A percentile compares a stretch with the other conserved stretches of the same genome.
phyloP scores from a whole-genome alignment of 1,140 invertebrate species.

The Drosophila gunungcola region DNA sequence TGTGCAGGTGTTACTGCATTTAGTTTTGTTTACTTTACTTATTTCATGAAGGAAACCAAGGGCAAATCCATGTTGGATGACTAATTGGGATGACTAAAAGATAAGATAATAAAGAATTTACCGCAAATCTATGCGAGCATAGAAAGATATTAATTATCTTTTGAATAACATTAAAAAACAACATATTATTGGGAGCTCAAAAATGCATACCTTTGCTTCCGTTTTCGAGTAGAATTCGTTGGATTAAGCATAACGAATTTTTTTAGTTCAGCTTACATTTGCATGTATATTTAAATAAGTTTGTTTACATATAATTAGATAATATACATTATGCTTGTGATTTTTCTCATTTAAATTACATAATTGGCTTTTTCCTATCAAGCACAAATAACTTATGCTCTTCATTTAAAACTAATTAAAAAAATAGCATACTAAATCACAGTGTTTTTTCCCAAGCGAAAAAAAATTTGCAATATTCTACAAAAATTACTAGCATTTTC shows the following conservation, averaged over 20 bases:
- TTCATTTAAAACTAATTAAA: slow-evolving; percentile 80
- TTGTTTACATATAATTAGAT: slow-evolving; percentile 78
- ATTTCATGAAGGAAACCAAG: slow-evolving; percentile 76
- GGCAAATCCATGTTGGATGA: slow-evolving; percentile 77
- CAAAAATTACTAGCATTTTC: slow-evolving; percentile 63
- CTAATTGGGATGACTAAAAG: slow-evolving; percentile 7
- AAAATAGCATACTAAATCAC: slow-evolving; percentile 84
- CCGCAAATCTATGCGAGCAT: too few species aligned
- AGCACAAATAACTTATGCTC: slow-evolving; percentile 32
- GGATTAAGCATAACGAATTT: too few species aligned
- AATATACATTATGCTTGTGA: slow-evolving; percentile 54
- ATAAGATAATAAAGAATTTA: too few species aligned
- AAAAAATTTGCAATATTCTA: slow-evolving; percentile 80
- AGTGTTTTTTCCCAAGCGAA: slow-evolving; percentile 83
- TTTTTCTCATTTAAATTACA: slow-evolving; percentile 23
- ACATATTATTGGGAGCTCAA: too few species aligned
- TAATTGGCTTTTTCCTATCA: slow-evolving; percentile 10
- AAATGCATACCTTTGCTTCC: too few species aligned
- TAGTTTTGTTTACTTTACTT: slow-evolving; percentile 52
- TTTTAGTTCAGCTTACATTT: slow-evolving; percentile 41
- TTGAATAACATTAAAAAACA: too few species aligned
- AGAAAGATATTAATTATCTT: too few species aligned
- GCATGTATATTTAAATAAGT: slow-evolving; percentile 74
- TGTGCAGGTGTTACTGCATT: slow-evolving; percentile 53
- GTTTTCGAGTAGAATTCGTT: too few species aligned